Evolutionary conservation across 2,888 invertebrate genomes (phyloP).

Genomic region (Nemoura dubitans): DNA sequence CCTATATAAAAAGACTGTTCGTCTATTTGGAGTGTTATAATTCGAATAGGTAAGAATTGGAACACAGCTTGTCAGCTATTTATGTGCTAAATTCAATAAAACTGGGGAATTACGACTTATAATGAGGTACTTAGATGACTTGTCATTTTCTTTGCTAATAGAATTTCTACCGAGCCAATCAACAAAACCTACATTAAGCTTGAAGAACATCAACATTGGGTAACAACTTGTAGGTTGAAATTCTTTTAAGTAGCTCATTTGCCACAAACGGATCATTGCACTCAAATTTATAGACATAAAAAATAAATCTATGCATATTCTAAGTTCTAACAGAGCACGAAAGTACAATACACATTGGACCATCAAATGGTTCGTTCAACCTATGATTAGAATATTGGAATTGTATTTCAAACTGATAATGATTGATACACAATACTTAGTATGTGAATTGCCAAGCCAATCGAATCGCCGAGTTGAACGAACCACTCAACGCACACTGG

Average conservation of each 20-base stretch:
- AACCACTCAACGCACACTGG: background rate
- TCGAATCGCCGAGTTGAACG: background rate
- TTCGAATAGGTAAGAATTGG: too few species aligned
- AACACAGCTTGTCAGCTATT: too few species aligned
- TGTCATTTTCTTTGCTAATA: too few species aligned
- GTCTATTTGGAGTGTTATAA: too few species aligned
- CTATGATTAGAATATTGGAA: background rate
- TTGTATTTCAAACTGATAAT: background rate
- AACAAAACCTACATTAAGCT: background rate
- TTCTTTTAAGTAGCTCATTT: background rate
- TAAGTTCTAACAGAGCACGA: background rate
- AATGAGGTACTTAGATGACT: too few species aligned
- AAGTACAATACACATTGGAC: background rate
- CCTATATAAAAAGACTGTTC: too few species aligned
- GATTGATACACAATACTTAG: background rate
- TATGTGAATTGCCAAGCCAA: background rate
- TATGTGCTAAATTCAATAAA: too few species aligned
- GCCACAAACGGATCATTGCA: background rate
- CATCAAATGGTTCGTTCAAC: background rate
- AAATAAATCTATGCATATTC: background rate
- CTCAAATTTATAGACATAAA: background rate
- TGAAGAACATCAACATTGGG: background rate
- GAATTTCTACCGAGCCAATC: background rate
- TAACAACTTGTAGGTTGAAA: background rate
- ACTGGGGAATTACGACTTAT: too few species aligned